Evolutionary conservation across 1,140 invertebrate genomes (phyloP).

Genomic region (Littorina saxatilis): DNA sequence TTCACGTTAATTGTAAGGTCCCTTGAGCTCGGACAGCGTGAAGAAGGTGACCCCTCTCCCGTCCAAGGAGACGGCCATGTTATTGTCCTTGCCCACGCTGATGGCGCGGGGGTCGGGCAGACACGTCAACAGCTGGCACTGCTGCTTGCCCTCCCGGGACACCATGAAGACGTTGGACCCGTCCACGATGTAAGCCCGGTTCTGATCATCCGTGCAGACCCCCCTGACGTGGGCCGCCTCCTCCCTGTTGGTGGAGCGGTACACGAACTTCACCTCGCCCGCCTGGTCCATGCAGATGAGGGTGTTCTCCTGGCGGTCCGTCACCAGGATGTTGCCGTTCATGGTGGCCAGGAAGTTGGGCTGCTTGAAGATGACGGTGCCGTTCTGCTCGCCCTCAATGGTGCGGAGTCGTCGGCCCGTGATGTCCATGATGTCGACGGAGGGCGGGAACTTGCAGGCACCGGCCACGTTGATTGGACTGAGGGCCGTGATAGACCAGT

Average conservation of each 20-base stretch:
- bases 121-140: conserved; percentile 28
- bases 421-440: conserved; percentile 45
- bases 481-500: conserved; percentile 37
- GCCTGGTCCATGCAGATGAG: conserved; percentile 31
- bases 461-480: conserved; percentile 40
- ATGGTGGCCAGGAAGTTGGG: conserved; percentile 22
- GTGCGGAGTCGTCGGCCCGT: conserved; percentile 25
- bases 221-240: not conserved
- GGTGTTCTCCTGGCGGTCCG: conserved; percentile 21
- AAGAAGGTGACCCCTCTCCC: conserved; percentile 31
- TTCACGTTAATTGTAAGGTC: not conserved
- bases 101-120: conserved; percentile 25
- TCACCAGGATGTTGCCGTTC: conserved; percentile 35
- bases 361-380: conserved; percentile 24
- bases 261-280: conserved; percentile 18
- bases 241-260: not conserved
- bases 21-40: conserved; percentile 35
- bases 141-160: conserved; percentile 31
- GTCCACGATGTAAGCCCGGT: conserved; percentile 29
- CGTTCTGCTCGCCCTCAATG: conserved; percentile 27
- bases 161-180: conserved; percentile 17
- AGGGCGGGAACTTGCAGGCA: conserved; percentile 37
- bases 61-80: conserved; percentile 29
- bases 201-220: conserved; percentile 19
- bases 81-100: conserved; percentile 29